Percentiles rank a stretch among this genome's conserved stretches.
These are phyloP conservation scores for Abrostola tripartita DNA, from an alignment of 2,888 invertebrate genomes.

Conservation along the genomic window DNA sequence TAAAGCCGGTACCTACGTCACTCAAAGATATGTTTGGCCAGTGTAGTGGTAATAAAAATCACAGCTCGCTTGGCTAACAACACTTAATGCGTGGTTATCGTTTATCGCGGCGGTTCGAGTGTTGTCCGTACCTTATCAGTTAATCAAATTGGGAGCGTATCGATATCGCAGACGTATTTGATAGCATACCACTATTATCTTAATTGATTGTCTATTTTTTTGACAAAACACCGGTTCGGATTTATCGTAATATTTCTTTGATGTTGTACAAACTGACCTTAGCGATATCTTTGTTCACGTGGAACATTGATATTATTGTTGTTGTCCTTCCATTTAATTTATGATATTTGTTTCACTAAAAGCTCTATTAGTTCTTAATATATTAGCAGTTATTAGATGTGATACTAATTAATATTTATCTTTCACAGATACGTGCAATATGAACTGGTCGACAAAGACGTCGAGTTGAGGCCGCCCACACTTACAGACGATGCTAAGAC, in stretches of 20 bases:
- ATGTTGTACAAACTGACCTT: constrained; percentile 63
- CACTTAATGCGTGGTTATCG: constrained; percentile 82
- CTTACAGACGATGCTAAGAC: constrained; percentile 65
- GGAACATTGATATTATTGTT: constrained; percentile 6
- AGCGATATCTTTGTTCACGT: constrained; percentile 44
- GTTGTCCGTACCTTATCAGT: constrained; percentile 82
- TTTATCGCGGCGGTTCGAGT: constrained; percentile 83
- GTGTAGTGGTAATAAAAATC: constrained; percentile 85
- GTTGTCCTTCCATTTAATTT: constrained; percentile 13
- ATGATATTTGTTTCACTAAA: neutral
- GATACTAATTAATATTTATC: constrained; percentile 34
- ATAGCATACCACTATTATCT: constrained; percentile 83
- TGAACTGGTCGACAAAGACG: constrained; percentile 64
- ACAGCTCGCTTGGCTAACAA: constrained; percentile 81
- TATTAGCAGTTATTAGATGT: neutral
- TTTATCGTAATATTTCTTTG: constrained; percentile 64
- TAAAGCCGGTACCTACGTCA: constrained; percentile 61
- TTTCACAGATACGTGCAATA: constrained; percentile 77
- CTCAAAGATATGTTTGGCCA: constrained; percentile 70
- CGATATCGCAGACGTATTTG: constrained; percentile 82
- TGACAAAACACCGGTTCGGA: constrained; percentile 76
- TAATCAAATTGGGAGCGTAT: constrained; percentile 87
- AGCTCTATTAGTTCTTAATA: neutral
- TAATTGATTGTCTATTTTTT: constrained; percentile 85
- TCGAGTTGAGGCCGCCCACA: constrained; percentile 53